Base-by-base conservation (phyloP, 92 coral and sea anemone species). In the Actinostola sp. region DNA sequence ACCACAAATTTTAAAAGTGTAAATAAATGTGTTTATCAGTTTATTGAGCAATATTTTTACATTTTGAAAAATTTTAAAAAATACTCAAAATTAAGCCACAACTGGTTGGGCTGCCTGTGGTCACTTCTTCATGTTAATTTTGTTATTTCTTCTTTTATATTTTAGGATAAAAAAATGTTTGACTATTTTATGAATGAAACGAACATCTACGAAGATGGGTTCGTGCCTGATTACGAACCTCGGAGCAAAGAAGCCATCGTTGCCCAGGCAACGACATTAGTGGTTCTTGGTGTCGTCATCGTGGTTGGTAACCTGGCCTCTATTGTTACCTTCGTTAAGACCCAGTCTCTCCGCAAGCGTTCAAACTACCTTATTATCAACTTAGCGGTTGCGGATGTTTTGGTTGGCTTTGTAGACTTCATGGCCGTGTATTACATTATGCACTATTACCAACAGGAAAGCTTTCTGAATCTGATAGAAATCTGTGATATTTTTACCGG, bases 311-410 rank as follows among this genome's bases (percentile, higher is more conserved):
- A 82, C 72, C 57, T 57, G 0, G 66, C 77, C 32, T 60, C 67
- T 25, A 61, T 84, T 19, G 63, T 71, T 9, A 82, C 78, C 12
- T 84, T 77, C 35, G 12, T 70, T 13, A 77, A 70, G 29, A 78
- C 84, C 33, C 60, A 53, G 60, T 76, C 79, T 20, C 77, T 75
- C 23, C 79, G 89, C 26, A 84, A 64, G 23, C 71, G 78, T 14
- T 62, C 89, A 0, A 74, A 84, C 38, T 84, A 84, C 45, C 69
- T 84, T 10, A 71, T 84, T 26, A 65, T 84, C 42, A 84, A 68
- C 46, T 21, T 84, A 23, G 62, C 78, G 34, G 54, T 71, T 14
- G 84, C 89, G 11, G 89, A 84, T 12, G 38, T 77, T n/a, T 63
- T 78, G 57, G 84, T 84, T 25, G 89, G 84, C 15, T 39, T 81